Evolutionary conservation across 2,113 vertebrate genomes (phyloP).

Genomic region (Chelonoidis abingdonii): DNA sequence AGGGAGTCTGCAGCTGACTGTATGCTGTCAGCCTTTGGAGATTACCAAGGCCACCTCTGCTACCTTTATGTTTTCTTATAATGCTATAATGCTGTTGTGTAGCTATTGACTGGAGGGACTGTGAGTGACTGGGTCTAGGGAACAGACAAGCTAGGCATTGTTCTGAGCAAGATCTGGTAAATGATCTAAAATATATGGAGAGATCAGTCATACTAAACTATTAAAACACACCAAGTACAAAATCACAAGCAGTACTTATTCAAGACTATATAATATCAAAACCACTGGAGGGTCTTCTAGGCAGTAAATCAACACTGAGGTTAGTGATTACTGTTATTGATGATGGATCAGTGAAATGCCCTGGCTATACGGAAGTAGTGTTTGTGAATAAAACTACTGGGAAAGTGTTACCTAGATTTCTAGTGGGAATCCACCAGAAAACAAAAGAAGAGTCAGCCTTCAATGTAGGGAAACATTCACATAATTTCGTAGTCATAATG

Average conservation of each 20-base stretch:
- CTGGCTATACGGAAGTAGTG: not conserved
- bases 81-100: not conserved
- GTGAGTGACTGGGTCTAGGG: not conserved
- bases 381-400: not conserved
- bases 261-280: not conserved
- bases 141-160: not conserved
- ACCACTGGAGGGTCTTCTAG: not conserved
- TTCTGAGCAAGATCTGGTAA: not conserved
- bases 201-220: not conserved
- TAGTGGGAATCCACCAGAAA: constrained; percentile 7
- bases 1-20: not conserved
- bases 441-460: not conserved
- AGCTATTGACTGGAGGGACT: not conserved
- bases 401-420: not conserved
- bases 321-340: not conserved
- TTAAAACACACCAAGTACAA: not conserved
- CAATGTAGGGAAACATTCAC: not conserved
- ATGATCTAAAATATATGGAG: not conserved
- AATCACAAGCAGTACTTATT: not conserved
- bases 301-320: not conserved
- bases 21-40: not conserved
- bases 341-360: not conserved
- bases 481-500: too few relatives aligned
- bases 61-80: not conserved
- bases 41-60: not conserved